Evolutionary conservation across 2,113 vertebrate species (phyloP).

Genomic region (Rhinichthys klamathensis): DNA sequence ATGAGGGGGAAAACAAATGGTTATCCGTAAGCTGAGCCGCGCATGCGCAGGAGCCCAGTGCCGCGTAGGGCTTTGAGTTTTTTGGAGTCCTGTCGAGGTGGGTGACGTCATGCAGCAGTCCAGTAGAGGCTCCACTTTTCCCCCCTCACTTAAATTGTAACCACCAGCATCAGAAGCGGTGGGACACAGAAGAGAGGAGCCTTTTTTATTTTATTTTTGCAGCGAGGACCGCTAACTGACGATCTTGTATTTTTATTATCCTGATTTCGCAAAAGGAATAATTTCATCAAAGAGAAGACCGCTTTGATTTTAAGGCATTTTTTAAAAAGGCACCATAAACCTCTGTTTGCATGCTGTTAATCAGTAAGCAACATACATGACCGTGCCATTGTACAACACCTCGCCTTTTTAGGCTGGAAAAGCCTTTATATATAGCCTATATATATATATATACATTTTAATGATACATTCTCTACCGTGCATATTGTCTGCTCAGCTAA

Average conservation of each 20-base stretch:
- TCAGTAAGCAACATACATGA: slow-evolving; percentile 60
- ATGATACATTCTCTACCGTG: slow-evolving; percentile 34
- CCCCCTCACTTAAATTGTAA: slow-evolving; percentile 69
- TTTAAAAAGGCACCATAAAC: not conserved
- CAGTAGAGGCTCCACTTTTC: slow-evolving; percentile 60
- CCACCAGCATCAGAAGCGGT: slow-evolving; percentile 65
- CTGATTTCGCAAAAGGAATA: slow-evolving; percentile 58
- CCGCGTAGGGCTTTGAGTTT: slow-evolving; percentile 60
- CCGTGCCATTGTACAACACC: slow-evolving; percentile 62
- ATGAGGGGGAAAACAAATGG: not conserved
- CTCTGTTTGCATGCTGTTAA: slow-evolving; percentile 28
- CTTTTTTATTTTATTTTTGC: slow-evolving; percentile 58
- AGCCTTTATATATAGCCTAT: slow-evolving; percentile 44
- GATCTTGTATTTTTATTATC: slow-evolving; percentile 12
- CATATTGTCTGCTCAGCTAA: slow-evolving; percentile 40
- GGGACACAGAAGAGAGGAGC: slow-evolving; percentile 54
- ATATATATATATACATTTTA: slow-evolving; percentile 4
- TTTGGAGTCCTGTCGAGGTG: slow-evolving; percentile 44
- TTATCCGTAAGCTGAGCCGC: slow-evolving; percentile 2
- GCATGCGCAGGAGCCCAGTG: slow-evolving; percentile 29
- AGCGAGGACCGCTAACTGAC: slow-evolving; percentile 51
- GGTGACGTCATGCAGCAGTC: slow-evolving; percentile 73
- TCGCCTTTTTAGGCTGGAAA: slow-evolving; percentile 67
- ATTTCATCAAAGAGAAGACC: slow-evolving; percentile 20
- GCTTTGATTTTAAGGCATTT: slow-evolving; percentile 20